A percentile compares a stretch with the other conserved stretches of the same genome.
Evolutionary conservation across 1,140 invertebrate genomes (phyloP).

Genomic region (Bicyclus anynana): DNA sequence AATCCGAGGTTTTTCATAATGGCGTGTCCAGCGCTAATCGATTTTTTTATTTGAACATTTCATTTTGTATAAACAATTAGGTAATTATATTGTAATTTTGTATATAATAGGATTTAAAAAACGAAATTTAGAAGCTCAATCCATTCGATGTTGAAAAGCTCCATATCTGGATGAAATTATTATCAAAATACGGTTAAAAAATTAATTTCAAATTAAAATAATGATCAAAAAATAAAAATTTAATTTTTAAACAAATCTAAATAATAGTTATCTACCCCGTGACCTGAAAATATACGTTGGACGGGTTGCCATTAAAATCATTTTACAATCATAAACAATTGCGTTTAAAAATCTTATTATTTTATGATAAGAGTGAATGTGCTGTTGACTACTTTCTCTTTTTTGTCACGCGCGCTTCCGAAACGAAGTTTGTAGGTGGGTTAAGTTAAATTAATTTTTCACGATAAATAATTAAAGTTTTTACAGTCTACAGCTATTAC

Average conservation of each 20-base stretch:
- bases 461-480: conserved; percentile 30
- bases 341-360: background rate
- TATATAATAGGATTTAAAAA: too few species aligned
- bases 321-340: background rate
- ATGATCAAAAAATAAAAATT: too few species aligned
- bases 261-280: too few species aligned
- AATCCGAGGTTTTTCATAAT: background rate
- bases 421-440: background rate
- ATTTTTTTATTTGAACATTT: too few species aligned
- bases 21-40: background rate
- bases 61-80: too few species aligned
- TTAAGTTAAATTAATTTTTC: conserved; percentile 31
- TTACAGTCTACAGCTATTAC: conserved; percentile 44
- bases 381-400: background rate
- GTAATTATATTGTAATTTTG: too few species aligned
- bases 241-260: too few species aligned
- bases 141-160: too few species aligned
- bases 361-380: background rate
- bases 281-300: background rate
- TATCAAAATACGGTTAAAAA: too few species aligned
- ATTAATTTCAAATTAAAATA: too few species aligned
- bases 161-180: too few species aligned
- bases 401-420: background rate
- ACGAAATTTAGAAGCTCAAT: too few species aligned
- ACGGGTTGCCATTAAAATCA: background rate